Evolutionary conservation across 35 echinoderm and acorn worm species (phyloP).

Genomic region (Ophioderma brevispina): DNA sequence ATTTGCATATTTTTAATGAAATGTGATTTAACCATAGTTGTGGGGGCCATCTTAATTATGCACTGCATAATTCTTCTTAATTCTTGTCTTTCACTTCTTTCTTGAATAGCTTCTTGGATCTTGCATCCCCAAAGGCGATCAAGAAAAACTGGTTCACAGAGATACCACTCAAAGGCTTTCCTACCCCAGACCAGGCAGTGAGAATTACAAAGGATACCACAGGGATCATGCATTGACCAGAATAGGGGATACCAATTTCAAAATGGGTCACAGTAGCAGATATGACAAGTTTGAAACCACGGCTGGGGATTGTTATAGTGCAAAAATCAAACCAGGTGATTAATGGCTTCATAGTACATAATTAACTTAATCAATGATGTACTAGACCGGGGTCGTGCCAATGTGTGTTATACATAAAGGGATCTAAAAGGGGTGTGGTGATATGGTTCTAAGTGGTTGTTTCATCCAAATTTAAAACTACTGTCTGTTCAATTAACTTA

Average conservation of each 20-base stretch:
- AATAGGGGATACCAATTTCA: constrained; percentile 90
- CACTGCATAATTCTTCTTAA: too few species aligned
- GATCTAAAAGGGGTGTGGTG: too few species aligned
- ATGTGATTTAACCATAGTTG: too few species aligned
- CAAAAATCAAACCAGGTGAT: constrained; percentile 27
- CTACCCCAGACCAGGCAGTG: constrained; percentile 60
- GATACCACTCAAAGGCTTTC: constrained; percentile 86
- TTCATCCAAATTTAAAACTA: too few species aligned
- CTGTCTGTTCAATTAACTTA: too few species aligned
- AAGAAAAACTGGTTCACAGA: constrained; percentile 77
- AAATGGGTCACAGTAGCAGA: constrained; percentile 82
- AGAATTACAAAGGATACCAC: constrained; percentile 63
- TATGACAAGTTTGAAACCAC: constrained; percentile 87
- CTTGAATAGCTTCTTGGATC: constrained; percentile 74
- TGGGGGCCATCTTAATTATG: too few species aligned
- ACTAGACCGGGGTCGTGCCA: too few species aligned
- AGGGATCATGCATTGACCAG: constrained; percentile 58
- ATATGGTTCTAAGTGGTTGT: too few species aligned
- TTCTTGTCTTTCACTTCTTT: neutral
- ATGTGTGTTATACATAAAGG: too few species aligned
- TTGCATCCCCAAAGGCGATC: constrained; percentile 85
- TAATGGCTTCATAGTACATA: too few species aligned
- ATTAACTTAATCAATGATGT: too few species aligned
- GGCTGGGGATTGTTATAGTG: constrained; percentile 58
- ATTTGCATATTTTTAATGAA: too few species aligned